Conservation (phyloP, 2,888 invertebrate species). For the Imbricaverruca yamaguchii region DNA sequence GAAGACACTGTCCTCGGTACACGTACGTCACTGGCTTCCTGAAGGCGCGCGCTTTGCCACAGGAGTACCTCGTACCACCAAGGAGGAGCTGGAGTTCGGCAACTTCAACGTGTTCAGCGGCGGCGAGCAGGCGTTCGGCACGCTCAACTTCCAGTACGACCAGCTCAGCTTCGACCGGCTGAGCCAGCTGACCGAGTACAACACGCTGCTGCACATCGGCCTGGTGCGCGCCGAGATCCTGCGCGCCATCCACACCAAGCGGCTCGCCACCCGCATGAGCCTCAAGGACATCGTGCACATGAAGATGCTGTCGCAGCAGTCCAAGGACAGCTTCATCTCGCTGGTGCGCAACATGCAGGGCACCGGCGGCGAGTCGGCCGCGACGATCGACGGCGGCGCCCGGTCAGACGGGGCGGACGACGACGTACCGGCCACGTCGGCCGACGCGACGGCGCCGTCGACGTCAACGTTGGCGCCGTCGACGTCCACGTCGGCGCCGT, state of each 20-base stretch:
- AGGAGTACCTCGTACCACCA: constrained; percentile 41
- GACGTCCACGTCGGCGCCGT: no score
- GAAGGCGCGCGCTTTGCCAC: background rate
- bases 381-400: background rate
- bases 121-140: constrained; percentile 41
- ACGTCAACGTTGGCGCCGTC: no score
- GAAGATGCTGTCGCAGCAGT: constrained; percentile 1
- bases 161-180: constrained; percentile 42
- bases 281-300: constrained; percentile 25
- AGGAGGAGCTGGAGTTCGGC: constrained; percentile 42
- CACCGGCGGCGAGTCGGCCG: background rate
- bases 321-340: background rate
- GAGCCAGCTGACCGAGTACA: constrained; percentile 44
- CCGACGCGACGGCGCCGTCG: no score
- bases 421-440: no score
- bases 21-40: no score
- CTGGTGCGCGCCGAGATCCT: constrained; percentile 40
- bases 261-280: constrained; percentile 23
- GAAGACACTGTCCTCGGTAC: no score
- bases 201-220: constrained; percentile 41
- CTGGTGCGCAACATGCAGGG: background rate
- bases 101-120: constrained; percentile 44
- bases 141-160: constrained; percentile 45
- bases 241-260: constrained; percentile 36
- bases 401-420: no score